A percentile compares a stretch with the other conserved stretches of the same genome.
Conservation (phyloP, 2,113 vertebrate genomes). For the Montifringilla adamsi region DNA sequence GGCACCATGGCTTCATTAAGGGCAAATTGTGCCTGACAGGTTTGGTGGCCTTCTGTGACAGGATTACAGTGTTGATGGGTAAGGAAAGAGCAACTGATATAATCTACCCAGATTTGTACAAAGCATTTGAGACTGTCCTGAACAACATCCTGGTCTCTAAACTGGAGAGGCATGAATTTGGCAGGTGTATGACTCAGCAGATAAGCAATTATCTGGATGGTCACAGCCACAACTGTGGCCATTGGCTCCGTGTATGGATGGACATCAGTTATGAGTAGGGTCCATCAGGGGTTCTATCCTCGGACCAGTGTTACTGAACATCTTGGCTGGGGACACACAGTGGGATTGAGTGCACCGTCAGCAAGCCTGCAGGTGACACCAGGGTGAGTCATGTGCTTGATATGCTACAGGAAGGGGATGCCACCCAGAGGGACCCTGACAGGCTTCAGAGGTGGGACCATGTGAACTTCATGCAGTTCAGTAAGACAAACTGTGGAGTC, state of each 20-base stretch:
- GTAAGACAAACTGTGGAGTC: neutral
- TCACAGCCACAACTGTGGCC: neutral
- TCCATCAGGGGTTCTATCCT: neutral
- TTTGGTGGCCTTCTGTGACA: neutral
- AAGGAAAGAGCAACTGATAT: neutral
- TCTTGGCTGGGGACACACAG: neutral
- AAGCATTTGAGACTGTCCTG: neutral
- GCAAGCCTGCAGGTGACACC: neutral
- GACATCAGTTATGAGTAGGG: neutral
- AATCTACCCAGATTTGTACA: neutral
- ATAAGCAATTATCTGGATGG: neutral
- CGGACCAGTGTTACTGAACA: neutral
- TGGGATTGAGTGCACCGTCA: neutral
- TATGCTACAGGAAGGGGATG: neutral
- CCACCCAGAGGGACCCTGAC: neutral
- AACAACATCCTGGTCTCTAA: neutral
- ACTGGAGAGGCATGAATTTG: neutral
- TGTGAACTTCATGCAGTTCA: neutral
- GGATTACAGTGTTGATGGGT: accelerated
- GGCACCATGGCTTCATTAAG: neutral
- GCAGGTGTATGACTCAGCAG: neutral
- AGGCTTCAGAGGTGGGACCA: neutral
- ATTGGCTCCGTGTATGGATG: accelerated
- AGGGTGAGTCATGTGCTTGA: neutral
- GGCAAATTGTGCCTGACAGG: neutral